Conservation (phyloP, 2,888 invertebrate genomes). For the Melieria crassipennis region DNA sequence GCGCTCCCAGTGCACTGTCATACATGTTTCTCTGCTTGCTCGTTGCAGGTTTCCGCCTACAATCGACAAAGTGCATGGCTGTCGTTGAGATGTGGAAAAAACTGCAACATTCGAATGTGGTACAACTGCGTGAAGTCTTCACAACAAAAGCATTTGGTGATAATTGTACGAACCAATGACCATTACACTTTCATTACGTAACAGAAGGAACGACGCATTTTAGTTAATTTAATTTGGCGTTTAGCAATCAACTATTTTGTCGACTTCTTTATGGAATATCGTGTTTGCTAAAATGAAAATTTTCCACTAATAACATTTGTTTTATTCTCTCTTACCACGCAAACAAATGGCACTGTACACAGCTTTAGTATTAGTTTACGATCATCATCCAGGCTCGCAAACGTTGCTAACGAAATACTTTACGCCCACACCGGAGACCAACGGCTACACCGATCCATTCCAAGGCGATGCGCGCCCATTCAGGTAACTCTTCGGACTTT, state of each 20-base stretch:
- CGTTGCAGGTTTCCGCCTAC: constrained; percentile 76
- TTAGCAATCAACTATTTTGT: too few species aligned
- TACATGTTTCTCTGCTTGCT: constrained; percentile 7
- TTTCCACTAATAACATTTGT: constrained; percentile 1
- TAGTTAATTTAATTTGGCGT: too few species aligned
- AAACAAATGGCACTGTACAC: neutral
- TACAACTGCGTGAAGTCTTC: constrained; percentile 91
- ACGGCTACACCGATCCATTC: constrained; percentile 81
- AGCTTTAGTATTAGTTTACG: constrained; percentile 95
- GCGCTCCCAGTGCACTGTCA: neutral
- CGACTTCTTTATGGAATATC: neutral
- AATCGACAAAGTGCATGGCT: constrained; percentile 84
- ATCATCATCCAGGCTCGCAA: constrained; percentile 91
- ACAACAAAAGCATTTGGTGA: constrained; percentile 96
- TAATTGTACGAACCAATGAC: constrained; percentile 76
- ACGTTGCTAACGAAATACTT: constrained; percentile 90
- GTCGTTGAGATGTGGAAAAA: constrained; percentile 95
- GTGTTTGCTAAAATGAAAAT: neutral
- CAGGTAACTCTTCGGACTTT: constrained; percentile 52
- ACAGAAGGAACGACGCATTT: too few species aligned
- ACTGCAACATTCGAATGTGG: constrained; percentile 93
- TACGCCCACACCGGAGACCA: constrained; percentile 69
- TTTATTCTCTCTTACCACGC: constrained; percentile 1
- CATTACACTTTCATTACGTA: too few species aligned
- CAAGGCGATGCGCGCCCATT: constrained; percentile 77